phyloP scores from a whole-genome alignment of 2,113 vertebrate species.

The Columba livia region DNA sequence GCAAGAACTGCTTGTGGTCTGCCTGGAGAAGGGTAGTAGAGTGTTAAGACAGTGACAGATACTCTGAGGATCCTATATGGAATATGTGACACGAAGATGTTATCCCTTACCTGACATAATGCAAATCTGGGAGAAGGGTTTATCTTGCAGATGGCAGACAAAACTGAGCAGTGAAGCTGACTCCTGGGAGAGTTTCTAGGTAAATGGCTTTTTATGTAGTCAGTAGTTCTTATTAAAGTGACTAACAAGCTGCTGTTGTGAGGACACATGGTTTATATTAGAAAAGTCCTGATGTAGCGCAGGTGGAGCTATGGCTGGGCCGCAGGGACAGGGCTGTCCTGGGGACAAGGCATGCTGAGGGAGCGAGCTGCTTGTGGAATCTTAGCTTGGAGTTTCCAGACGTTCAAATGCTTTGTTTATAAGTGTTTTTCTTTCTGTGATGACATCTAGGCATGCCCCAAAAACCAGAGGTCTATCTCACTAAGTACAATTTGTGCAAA shows the following conservation, averaged over 20 bases:
- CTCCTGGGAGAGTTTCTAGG: background rate
- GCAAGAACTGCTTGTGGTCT: background rate
- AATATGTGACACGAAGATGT: background rate
- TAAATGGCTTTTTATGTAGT: background rate
- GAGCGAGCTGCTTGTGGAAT: background rate
- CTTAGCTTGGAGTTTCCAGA: background rate
- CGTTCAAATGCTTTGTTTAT: background rate
- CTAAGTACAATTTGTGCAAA: background rate
- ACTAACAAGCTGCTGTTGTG: background rate
- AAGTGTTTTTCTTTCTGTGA: background rate
- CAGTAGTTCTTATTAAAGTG: background rate
- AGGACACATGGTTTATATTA: background rate
- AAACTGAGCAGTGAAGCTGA: background rate
- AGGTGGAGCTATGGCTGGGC: background rate
- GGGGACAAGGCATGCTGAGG: background rate
- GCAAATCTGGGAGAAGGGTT: background rate
- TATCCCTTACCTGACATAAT: background rate
- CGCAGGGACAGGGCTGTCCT: background rate
- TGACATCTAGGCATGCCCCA: background rate
- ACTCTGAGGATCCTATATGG: background rate
- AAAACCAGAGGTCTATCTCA: background rate
- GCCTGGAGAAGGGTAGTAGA: background rate
- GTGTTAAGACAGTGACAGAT: background rate
- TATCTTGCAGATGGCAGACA: background rate
- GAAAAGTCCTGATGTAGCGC: background rate